phyloP scores from a whole-genome alignment of 2,797 vertebrate species.

The Cephalopachus bancanus region DNA sequence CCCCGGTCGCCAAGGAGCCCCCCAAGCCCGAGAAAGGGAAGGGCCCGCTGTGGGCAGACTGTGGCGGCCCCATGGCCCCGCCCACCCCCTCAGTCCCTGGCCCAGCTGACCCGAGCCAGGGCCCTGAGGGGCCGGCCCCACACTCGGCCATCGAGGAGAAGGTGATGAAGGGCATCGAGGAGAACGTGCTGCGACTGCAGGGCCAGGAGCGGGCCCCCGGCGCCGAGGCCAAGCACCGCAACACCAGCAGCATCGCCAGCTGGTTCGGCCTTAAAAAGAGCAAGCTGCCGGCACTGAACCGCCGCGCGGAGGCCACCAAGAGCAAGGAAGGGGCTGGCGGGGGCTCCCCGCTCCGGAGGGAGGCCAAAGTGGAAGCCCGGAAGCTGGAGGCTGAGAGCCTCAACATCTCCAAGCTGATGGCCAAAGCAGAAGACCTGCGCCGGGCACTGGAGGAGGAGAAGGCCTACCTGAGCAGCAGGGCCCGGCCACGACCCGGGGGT shows the following conservation, averaged over 20 bases:
- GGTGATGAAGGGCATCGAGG: conserved; percentile 99
- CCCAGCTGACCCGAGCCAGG: conserved; percentile 50
- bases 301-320: conserved; percentile 92
- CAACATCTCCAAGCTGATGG: conserved; percentile 98
- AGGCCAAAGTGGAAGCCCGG: conserved; percentile 91
- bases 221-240: conserved; percentile 93
- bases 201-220: conserved; percentile 92
- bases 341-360: conserved; percentile 91
- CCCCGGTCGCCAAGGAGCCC: conserved; percentile 79
- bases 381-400: conserved; percentile 95
- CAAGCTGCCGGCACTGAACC: conserved; percentile 95
- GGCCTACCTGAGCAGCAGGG: conserved; percentile 93
- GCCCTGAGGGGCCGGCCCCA: conserved; percentile 65
- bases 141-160: conserved; percentile 98
- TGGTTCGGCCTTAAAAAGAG: conserved; percentile 98
- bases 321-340: conserved; percentile 91
- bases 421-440: conserved; percentile 96
- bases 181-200: conserved; percentile 96
- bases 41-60: conserved; percentile 84
- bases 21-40: conserved; percentile 82
- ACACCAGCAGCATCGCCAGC: conserved; percentile 95
- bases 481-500: conserved; percentile 91
- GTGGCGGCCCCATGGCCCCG: conserved; percentile 86
- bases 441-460: conserved; percentile 96
- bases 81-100: conserved; percentile 85